Evolutionary conservation across 2,888 invertebrate species (phyloP).

Genomic region (Cephus runcator): DNA sequence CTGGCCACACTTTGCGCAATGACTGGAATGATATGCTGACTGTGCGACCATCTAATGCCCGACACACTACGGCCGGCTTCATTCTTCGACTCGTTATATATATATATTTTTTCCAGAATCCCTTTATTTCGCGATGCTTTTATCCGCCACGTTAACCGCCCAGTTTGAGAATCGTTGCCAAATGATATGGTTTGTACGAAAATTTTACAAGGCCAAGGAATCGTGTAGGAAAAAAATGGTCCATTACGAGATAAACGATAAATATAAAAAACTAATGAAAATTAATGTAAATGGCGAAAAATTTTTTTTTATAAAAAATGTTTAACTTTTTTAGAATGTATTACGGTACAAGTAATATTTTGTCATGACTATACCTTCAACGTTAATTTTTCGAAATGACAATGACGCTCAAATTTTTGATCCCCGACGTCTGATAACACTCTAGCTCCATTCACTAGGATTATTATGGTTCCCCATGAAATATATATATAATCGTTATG

Average conservation of each 20-base stretch:
- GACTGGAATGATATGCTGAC: neutral
- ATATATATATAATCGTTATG: neutral
- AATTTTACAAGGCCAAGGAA: neutral
- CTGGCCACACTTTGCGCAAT: neutral
- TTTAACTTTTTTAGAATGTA: neutral
- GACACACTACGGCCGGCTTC: neutral
- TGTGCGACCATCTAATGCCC: neutral
- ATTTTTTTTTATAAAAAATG: neutral
- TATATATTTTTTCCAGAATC: neutral
- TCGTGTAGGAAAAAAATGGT: neutral
- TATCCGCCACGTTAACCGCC: neutral
- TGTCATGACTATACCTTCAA: neutral
- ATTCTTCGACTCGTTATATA: neutral
- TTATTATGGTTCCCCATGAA: neutral
- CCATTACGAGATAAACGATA: neutral
- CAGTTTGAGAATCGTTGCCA: neutral
- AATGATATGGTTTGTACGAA: neutral
- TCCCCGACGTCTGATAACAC: neutral
- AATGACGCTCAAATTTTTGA: neutral
- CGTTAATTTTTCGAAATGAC: neutral
- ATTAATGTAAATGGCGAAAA: neutral
- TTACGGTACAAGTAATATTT: neutral
- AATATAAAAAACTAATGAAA: neutral
- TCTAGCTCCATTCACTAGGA: neutral
- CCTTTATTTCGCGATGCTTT: neutral